Evolutionary conservation across 2,797 vertebrate genomes (phyloP).

Genomic region (Lates japonicus): DNA sequence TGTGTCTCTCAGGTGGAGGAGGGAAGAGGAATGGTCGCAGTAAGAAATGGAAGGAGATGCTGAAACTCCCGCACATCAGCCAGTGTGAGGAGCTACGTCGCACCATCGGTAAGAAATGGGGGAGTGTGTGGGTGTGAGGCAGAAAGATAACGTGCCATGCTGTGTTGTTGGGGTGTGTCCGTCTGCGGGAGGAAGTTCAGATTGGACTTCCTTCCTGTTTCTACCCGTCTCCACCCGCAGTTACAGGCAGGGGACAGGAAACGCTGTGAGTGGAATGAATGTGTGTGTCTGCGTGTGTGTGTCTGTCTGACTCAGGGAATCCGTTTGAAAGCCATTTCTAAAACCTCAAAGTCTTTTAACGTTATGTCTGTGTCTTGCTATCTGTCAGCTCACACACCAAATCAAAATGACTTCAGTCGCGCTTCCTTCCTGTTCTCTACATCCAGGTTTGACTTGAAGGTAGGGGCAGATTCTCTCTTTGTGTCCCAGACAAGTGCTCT

Average conservation of each 20-base stretch:
- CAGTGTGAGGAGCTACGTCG: slow-evolving; percentile 89
- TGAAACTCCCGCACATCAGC: slow-evolving; percentile 92
- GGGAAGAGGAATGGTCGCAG: slow-evolving; percentile 92
- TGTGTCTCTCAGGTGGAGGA: slow-evolving; percentile 85
- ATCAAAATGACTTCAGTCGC: slow-evolving; percentile 34
- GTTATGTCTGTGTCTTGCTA: neutral
- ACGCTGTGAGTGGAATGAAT: slow-evolving; percentile 33
- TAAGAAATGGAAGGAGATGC: slow-evolving; percentile 95
- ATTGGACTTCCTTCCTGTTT: slow-evolving; percentile 86
- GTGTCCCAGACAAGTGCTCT: slow-evolving; percentile 41
- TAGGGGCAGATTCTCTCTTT: slow-evolving; percentile 22
- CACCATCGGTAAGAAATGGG: slow-evolving; percentile 85
- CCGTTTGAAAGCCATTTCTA: slow-evolving; percentile 37
- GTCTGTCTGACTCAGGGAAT: slow-evolving; percentile 48
- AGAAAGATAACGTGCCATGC: slow-evolving; percentile 68
- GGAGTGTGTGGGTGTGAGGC: slow-evolving; percentile 5
- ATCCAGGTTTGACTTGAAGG: slow-evolving; percentile 40
- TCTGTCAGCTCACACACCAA: slow-evolving; percentile 16
- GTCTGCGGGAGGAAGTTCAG: slow-evolving; percentile 79
- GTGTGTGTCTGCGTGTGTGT: slow-evolving; percentile 16
- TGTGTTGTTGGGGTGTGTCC: slow-evolving; percentile 76
- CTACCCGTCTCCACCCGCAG: slow-evolving; percentile 79
- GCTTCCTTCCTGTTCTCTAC: slow-evolving; percentile 39
- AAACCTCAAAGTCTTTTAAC: slow-evolving; percentile 23
- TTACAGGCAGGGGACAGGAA: slow-evolving; percentile 81